Evolutionary conservation across 2,888 invertebrate species (phyloP).

Genomic region (Lasioglossum marginatum): DNA sequence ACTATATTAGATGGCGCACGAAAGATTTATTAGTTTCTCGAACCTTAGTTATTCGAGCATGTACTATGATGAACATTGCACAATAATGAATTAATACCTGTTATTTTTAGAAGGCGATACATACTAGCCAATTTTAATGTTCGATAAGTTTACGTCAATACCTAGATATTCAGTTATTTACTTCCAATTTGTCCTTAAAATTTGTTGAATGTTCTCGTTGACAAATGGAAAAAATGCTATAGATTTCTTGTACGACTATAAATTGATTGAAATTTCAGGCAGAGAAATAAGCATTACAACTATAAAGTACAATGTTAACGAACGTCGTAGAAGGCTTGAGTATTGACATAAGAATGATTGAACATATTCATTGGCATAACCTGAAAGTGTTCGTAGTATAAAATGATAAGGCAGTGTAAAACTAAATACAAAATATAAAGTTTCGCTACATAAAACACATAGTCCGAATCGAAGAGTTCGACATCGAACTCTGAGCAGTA

Average conservation of each 20-base stretch:
- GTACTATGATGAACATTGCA: background rate
- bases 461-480: background rate
- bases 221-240: background rate
- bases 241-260: background rate
- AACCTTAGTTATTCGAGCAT: background rate
- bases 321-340: background rate
- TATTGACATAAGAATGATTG: background rate
- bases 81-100: background rate
- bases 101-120: background rate
- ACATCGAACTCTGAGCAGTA: background rate
- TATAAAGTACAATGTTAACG: background rate
- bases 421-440: background rate
- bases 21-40: background rate
- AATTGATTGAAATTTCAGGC: background rate
- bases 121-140: no score
- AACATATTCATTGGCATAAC: background rate
- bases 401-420: background rate
- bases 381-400: background rate
- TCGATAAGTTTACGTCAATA: background rate
- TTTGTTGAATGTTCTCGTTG: background rate
- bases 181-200: background rate
- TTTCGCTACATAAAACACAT: background rate
- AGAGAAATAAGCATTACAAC: background rate
- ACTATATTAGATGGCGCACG: background rate
- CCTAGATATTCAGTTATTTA: background rate